These are phyloP conservation scores for Zelostemma sp. DNA, from an alignment of 1,140 invertebrate genomes.

Conservation along the genomic window DNA sequence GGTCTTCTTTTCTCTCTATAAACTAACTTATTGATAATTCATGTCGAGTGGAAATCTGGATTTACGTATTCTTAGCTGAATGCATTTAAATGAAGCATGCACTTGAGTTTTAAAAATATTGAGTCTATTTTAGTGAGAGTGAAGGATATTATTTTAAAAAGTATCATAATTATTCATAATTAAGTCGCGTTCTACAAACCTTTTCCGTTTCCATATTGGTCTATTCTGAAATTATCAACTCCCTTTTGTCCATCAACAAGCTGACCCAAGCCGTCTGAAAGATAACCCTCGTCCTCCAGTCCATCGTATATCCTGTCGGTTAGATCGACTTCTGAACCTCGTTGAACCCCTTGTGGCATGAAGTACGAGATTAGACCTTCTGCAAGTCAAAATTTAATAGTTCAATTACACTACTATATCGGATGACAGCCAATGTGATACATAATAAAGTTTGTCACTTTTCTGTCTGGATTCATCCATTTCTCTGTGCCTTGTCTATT, in stretches of 20 bases:
- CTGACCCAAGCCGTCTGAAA: conserved; percentile 89
- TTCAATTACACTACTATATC: conserved; percentile 10
- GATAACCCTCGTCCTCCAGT: conserved; percentile 73
- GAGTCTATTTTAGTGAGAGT: too few relatives aligned
- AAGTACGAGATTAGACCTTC: conserved; percentile 84
- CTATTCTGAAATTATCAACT: conserved; percentile 84
- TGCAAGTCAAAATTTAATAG: conserved; percentile 63
- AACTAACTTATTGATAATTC: too few relatives aligned
- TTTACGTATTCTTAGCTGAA: too few relatives aligned
- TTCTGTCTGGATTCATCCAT: too few relatives aligned
- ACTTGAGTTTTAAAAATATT: too few relatives aligned
- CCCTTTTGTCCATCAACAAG: conserved; percentile 90
- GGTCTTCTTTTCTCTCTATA: not conserved
- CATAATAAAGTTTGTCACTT: not conserved
- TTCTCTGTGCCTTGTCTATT: not conserved
- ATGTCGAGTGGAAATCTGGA: too few relatives aligned
- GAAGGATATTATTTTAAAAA: too few relatives aligned
- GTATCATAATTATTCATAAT: not conserved
- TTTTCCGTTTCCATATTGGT: conserved; percentile 78
- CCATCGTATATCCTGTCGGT: conserved; percentile 88
- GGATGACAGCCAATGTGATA: not conserved
- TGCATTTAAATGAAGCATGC: too few relatives aligned
- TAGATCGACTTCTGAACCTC: conserved; percentile 79
- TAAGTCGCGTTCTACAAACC: conserved; percentile 65
- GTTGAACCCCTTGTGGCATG: conserved; percentile 83